Percentiles rank a stretch among this genome's conserved stretches.
Conservation (phyloP, 64 coral and sea anemone genomes). For the Trachythela sp. region DNA sequence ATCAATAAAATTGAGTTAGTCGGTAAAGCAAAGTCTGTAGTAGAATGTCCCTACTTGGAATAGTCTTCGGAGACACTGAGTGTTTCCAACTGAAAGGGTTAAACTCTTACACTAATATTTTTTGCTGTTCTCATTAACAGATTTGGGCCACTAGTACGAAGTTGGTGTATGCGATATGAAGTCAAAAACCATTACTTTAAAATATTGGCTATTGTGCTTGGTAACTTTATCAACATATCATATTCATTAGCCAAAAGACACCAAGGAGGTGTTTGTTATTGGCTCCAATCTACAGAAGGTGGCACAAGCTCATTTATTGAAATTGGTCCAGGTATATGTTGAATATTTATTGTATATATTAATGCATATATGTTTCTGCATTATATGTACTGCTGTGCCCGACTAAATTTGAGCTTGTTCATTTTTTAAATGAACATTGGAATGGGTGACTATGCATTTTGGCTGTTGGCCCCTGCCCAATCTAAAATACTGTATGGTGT, state of each 20-base stretch:
- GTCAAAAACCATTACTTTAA: constrained; percentile 66
- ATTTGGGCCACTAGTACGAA: constrained; percentile 51
- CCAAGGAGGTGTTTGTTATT: constrained; percentile 51
- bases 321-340: constrained; percentile 47
- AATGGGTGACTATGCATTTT: no score
- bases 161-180: constrained; percentile 79
- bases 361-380: no score
- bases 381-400: no score
- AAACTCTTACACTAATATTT: neutral
- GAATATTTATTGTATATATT: neutral
- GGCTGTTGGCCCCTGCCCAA: neutral
- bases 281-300: constrained; percentile 53
- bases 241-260: constrained; percentile 54
- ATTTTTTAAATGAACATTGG: no score
- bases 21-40: no score
- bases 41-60: no score
- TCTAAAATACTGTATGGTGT: no score
- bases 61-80: no score
- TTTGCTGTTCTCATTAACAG: neutral
- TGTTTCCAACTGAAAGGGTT: neutral
- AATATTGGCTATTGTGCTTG: constrained; percentile 9
- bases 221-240: constrained; percentile 65
- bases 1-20: no score
- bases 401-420: no score
- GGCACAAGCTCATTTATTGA: constrained; percentile 51